Evolutionary conservation across 2,113 vertebrate genomes (phyloP), one percentile per base, ranked within the genome.

Genomic region (Crotalus viridis): DNA sequence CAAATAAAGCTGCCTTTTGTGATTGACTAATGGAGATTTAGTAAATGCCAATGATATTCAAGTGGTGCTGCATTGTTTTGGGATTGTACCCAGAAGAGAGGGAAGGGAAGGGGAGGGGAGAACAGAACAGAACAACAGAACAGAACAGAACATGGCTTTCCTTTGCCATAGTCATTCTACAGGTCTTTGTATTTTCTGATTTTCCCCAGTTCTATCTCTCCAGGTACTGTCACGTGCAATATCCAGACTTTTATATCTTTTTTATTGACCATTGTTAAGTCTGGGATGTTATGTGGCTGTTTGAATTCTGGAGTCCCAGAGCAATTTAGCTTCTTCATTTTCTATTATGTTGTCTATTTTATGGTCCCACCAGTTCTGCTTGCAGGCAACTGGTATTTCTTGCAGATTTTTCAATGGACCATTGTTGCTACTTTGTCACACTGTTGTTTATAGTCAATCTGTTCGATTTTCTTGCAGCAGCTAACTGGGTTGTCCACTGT

Each of bases 21-120:
- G 3, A 69, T n/a, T 69, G 28, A 69, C 64, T 15, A 28, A 69
- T 69, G 28, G 28, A 15, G 12, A n/a, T 4, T 61, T 69, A 69
- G 28, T 69, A 69, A 69, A 15, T n/a, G 28, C 28, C 64, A 69
- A 69, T 69, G 61, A 13, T 69, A 69, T 69, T 69, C 61, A 69
- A 69, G 28, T 13, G 28, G 61, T 69, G 28, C 12, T n/a, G 4
- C 61, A 69, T 69, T 69, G 12, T 69, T n/a, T n/a, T 69, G 64
- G 10, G 64, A 69, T 69, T 69, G 28, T n/a, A n/a, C 1, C 12
- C 28, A n/a, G 48, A 51, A 51, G 48, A 69, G 28, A n/a, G 57
- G 5, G n/a, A 3, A 7, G 24, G 1, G 17, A 1, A 55, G 1
- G 4, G 17, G 55, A 55, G 4, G 1, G 15, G 3, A 8, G 57